Conservation (phyloP, 2,888 invertebrate genomes). For the Lathronympha strigana region DNA sequence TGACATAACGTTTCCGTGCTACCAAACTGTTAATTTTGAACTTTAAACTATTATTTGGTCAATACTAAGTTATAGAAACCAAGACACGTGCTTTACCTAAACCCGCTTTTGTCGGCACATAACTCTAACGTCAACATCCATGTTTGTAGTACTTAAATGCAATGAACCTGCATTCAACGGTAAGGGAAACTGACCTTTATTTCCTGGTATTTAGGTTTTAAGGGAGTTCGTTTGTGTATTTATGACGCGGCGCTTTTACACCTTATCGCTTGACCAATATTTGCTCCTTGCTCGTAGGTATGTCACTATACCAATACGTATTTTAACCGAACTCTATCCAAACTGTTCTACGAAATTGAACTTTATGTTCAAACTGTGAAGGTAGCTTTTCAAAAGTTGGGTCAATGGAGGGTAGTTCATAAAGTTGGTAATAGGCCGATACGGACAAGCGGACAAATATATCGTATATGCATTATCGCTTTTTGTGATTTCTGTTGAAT, state of each 20-base stretch:
- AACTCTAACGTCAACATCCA: conserved; percentile 37
- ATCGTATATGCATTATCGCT: conserved; percentile 41
- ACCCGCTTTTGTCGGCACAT: conserved; percentile 39
- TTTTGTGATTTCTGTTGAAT: conserved; percentile 42
- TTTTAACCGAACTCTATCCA: neutral
- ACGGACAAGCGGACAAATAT: conserved; percentile 37
- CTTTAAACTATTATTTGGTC: conserved; percentile 18
- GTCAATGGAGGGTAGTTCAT: neutral
- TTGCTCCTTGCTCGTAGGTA: conserved; percentile 53
- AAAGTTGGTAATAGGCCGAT: neutral
- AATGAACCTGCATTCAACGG: conserved; percentile 28
- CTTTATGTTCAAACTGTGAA: neutral
- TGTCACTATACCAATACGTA: conserved; percentile 9
- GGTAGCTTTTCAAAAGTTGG: neutral
- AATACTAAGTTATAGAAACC: conserved; percentile 36
- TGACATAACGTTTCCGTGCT: conserved; percentile 26
- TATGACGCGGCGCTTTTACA: conserved; percentile 59
- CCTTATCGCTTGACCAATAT: conserved; percentile 67
- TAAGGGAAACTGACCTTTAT: conserved; percentile 1
- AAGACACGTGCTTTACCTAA: conserved; percentile 36
- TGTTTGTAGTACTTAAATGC: conserved; percentile 40
- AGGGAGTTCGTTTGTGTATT: conserved; percentile 12
- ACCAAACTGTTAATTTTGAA: conserved; percentile 24
- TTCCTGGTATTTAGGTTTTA: neutral
- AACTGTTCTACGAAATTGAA: neutral